Base-by-base conservation (phyloP, 1,140 invertebrate species). In the Octopus bimaculoides region DNA sequence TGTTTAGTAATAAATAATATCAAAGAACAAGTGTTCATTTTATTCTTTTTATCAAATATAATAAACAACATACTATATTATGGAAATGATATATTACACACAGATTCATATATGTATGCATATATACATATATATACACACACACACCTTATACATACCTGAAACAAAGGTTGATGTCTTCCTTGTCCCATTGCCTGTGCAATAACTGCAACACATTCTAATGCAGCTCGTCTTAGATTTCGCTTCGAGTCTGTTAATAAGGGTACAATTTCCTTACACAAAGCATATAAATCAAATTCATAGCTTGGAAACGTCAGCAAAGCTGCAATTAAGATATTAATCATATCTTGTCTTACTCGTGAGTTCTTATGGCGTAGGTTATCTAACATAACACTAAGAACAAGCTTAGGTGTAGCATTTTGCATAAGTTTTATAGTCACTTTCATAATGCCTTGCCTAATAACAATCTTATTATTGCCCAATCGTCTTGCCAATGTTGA, bases 161-260 rank as follows among this genome's bases (percentile, higher is more conserved):
- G 66, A 52, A 91, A 88, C n/a, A 91, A 81, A 20, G 90, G 87
- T 77, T 87, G 86, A 14, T 90, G 81, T 74, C 87, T 87, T 66
- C 87, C 87, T 26, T 93, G 89, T 52, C 93, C 93, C 81, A 94
- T 92, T 54, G 94, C 92, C 87, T 96, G 94, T 5, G 93, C 93
- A 5, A 96, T 87, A 52, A 94, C 93, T 5, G 95, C 94, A 75
- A 96, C 88, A 75, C 94, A 93, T 87, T 96, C 95, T n/a, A 96
- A 89, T 0, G 95, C 92, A 5, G 95, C 93, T 84, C 95, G 94
- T 12, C 95, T 91, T 0, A 96, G 94, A 83, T 93, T 91, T 78
- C 94, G 90, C 84, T 94, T 93, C 4, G 91, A 90, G 90, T 95
- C 94, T 41, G 92, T 91, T 20, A 95, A 90, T 77, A 92, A 91